Percentiles rank a stretch among this genome's conserved stretches.
Evolutionary conservation across 2,797 vertebrate species (phyloP).

Genomic region (Microchirus variegatus): DNA sequence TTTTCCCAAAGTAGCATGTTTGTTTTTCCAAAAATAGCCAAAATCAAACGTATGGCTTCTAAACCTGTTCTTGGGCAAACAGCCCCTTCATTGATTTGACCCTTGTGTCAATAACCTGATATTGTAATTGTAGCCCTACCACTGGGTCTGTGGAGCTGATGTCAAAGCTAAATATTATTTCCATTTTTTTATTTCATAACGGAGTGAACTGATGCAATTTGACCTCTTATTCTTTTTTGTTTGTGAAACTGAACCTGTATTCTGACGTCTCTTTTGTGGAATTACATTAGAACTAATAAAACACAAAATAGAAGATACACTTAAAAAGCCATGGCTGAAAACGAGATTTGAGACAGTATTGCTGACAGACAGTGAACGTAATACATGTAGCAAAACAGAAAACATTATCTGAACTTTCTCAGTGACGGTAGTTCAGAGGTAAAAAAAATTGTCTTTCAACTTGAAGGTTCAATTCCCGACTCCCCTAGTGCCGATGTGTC

Average conservation of each 20-base stretch:
- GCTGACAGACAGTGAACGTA: constrained; percentile 52
- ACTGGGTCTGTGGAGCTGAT: too few species aligned
- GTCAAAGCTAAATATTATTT: constrained; percentile 3
- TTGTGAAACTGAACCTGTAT: background rate
- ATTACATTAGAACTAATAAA: background rate
- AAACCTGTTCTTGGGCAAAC: too few species aligned
- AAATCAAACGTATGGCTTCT: too few species aligned
- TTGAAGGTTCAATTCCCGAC: too few species aligned
- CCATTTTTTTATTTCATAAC: too few species aligned
- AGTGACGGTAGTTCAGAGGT: background rate
- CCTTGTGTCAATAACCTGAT: background rate
- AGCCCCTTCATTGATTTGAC: background rate
- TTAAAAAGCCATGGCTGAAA: constrained; percentile 12
- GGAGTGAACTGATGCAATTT: background rate
- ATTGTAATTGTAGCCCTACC: constrained; percentile 6
- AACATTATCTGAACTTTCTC: constrained; percentile 52
- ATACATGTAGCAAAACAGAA: constrained; percentile 68
- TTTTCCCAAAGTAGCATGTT: background rate
- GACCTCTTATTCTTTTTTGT: background rate
- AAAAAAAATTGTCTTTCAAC: too few species aligned
- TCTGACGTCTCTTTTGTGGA: background rate
- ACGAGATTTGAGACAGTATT: constrained; percentile 32
- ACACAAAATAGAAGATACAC: background rate
- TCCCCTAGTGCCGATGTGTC: too few species aligned
- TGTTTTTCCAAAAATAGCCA: too few species aligned